Evolutionary conservation across 2,113 vertebrate genomes (phyloP).

Genomic region (Alligator mississippiensis): DNA sequence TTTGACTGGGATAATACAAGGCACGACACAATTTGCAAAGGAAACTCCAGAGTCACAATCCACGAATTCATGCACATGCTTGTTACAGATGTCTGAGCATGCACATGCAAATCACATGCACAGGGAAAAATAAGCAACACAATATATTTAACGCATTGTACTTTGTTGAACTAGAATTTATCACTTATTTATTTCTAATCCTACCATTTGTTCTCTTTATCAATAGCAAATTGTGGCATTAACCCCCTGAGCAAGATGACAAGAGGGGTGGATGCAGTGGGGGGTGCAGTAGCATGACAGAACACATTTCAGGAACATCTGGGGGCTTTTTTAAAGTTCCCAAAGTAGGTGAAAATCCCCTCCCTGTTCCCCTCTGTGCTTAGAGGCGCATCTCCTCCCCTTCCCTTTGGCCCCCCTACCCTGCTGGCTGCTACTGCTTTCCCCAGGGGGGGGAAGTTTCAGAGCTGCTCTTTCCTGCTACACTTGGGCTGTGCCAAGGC

Average conservation of each 20-base stretch:
- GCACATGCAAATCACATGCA: conserved; percentile 70
- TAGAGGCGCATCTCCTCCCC: no score
- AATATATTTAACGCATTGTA: conserved; percentile 4
- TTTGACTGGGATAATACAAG: conserved; percentile 59
- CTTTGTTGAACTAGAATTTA: conserved; percentile 8
- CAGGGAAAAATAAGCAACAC: conserved; percentile 68
- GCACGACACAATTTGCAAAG: conserved; percentile 67
- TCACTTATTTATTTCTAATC: conserved; percentile 10
- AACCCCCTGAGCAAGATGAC: neutral
- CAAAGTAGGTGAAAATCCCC: no score
- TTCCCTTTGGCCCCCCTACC: no score
- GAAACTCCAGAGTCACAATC: conserved; percentile 57
- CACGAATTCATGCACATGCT: conserved; percentile 81
- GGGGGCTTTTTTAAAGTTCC: no score
- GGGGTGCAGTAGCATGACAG: no score
- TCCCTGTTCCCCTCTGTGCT: no score
- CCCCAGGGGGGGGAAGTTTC: no score
- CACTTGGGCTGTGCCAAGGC: no score
- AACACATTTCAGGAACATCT: no score
- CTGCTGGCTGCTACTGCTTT: no score
- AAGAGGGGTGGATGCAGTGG: no score
- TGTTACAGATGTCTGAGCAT: conserved; percentile 49
- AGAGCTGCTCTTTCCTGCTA: no score
- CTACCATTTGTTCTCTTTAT: neutral
- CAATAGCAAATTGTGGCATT: conserved; percentile 24